phyloP scores from a whole-genome alignment of 2,113 vertebrate genomes.

The Callithrix jacchus region DNA sequence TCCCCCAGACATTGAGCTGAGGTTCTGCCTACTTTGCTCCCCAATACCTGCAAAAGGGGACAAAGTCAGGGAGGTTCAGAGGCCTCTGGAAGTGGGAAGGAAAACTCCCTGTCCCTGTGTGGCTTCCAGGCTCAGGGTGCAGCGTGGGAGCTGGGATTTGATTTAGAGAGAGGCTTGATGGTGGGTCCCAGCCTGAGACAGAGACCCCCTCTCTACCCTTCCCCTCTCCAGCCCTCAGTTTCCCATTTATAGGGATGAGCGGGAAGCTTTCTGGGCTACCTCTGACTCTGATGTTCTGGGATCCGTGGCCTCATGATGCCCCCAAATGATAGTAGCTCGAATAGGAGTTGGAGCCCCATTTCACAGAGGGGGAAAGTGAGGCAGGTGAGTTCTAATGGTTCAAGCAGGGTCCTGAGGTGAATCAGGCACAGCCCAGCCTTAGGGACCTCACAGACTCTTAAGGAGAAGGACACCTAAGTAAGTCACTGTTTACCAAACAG shows the following conservation, averaged over 20 bases:
- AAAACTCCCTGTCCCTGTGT: not conserved
- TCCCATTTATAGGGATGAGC: not conserved
- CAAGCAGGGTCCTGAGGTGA: not conserved
- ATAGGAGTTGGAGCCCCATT: not conserved
- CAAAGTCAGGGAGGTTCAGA: not conserved
- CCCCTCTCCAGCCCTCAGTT: not conserved
- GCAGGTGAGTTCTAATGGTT: not conserved
- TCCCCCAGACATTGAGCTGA: not conserved
- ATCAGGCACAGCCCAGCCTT: not conserved
- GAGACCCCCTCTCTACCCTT: not conserved
- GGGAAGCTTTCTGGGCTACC: not conserved
- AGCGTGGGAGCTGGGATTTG: not conserved
- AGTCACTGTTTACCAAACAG: not conserved
- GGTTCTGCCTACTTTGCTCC: not conserved
- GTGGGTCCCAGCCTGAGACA: not conserved
- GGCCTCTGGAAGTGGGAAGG: constrained; percentile 6
- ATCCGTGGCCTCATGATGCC: not conserved
- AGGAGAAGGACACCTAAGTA: rapidly evolving
- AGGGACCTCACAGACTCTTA: not conserved
- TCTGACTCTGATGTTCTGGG: not conserved
- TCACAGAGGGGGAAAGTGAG: constrained; percentile 11
- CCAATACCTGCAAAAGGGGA: not conserved
- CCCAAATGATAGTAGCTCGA: rapidly evolving
- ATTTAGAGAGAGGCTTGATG: not conserved
- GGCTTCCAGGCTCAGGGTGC: constrained; percentile 58